Evolutionary conservation across 1,140 invertebrate species (phyloP).

Genomic region (Dreissena polymorpha): DNA sequence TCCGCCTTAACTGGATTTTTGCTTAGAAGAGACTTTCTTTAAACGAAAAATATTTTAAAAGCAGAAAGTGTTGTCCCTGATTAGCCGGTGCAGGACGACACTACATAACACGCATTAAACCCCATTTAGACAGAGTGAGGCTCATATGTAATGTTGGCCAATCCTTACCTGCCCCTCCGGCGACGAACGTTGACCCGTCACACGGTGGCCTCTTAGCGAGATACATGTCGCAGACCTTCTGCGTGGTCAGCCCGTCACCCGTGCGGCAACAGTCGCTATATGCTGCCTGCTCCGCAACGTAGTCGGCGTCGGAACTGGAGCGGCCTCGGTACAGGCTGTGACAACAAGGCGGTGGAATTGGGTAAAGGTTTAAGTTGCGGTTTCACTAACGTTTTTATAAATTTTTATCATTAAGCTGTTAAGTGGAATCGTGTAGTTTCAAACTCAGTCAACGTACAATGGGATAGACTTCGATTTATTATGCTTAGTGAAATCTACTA

Average conservation of each 20-base stretch:
- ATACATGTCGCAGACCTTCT: slow-evolving; percentile 12
- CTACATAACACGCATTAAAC: no score
- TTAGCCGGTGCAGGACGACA: no score
- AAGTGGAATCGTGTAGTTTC: neutral
- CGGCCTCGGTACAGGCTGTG: neutral
- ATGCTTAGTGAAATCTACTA: no score
- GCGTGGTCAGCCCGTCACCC: neutral
- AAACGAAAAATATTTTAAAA: no score
- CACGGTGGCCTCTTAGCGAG: slow-evolving; percentile 10
- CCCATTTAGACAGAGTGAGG: no score
- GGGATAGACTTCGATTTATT: neutral
- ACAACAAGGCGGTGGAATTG: neutral
- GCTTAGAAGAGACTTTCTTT: no score
- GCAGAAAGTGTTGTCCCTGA: no score
- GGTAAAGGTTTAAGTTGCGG: neutral
- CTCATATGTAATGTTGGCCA: neutral
- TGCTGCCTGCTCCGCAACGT: neutral
- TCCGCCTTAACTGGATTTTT: no score
- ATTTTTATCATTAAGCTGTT: neutral
- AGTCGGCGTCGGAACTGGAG: neutral
- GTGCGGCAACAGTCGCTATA: slow-evolving; percentile 19
- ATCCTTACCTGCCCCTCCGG: slow-evolving; percentile 25
- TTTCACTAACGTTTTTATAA: neutral
- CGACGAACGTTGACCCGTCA: neutral
- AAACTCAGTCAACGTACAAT: neutral